Evolutionary conservation across 2,888 invertebrate genomes (phyloP), one percentile per base, ranked within the genome.

Genomic region (Eupithecia tripunctaria): DNA sequence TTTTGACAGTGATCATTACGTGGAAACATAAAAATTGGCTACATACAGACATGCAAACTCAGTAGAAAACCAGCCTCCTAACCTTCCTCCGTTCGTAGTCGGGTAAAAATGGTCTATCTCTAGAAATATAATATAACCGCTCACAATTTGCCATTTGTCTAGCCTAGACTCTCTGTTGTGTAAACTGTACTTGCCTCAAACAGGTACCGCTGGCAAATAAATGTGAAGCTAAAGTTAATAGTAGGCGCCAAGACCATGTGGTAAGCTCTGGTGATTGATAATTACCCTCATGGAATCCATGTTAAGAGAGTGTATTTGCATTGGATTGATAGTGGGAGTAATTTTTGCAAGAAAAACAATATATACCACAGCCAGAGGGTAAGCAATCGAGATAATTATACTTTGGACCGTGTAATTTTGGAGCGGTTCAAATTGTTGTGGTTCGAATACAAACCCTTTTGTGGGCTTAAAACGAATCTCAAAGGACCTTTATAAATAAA

Each of bases 171-270:
- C 36, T 18, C 71, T 43, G 71, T 43, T 67, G 27, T 66, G 63
- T 66, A 66, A 74, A 66, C 47, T 32, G 63, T 63, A 38, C 64
- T 12, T 64, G 64, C 64, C 38, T 63, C 38, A 72, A 41, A 67
- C 59, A 64, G 64, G 64, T 27, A 56, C 38, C 32, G 41, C 27
- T 43, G 62, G 63, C 36, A 41, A 62, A 74, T 51, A 73, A 68
- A 68, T 68, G 63, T 63, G 4, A 32, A 47, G 67, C 67, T 72
- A 12, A 72, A 65, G 64, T 72, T 72, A 70, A 72, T 75, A 47
- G 64, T 32, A 63, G 75, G 75, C 72, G 75, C 75, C 72, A 66
- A 68, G 63, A 71, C 25, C 27, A 7, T 66, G 27, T 25, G 27
- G 21, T 51, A 62, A 60, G 72, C 68, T 68, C 68, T 38, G 12